These are phyloP conservation scores for Procambarus clarkii DNA, from an alignment of 1,140 invertebrate genomes.

Conservation along the genomic window DNA sequence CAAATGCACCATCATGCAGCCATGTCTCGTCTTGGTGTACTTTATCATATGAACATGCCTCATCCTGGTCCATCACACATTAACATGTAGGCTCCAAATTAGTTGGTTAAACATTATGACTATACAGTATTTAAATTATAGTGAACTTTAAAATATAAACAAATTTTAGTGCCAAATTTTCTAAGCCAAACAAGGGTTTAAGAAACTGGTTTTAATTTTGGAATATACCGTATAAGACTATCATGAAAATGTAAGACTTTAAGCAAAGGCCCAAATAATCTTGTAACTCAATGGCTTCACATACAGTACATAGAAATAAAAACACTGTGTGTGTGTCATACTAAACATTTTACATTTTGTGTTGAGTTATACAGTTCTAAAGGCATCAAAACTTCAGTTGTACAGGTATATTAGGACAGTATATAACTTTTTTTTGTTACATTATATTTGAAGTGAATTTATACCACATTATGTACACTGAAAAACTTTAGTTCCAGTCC, in stretches of 20 bases:
- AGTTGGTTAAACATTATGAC: background rate
- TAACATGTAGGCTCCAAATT: constrained; percentile 29
- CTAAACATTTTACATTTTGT: background rate
- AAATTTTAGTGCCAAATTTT: constrained; percentile 10
- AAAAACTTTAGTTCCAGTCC: too few species aligned
- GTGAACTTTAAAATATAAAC: background rate
- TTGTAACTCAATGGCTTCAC: too few species aligned
- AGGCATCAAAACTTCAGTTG: background rate
- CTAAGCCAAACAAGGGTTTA: background rate
- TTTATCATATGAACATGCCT: constrained; percentile 66
- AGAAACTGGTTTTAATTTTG: background rate
- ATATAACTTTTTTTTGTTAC: too few species aligned
- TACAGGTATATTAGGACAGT: too few species aligned
- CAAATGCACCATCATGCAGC: constrained; percentile 67
- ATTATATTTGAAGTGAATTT: too few species aligned
- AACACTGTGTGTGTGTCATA: background rate
- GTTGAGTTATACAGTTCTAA: background rate
- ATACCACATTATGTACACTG: too few species aligned
- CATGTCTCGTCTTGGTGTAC: constrained; percentile 64
- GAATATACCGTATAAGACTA: background rate
- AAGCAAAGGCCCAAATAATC: too few species aligned
- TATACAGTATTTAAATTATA: background rate
- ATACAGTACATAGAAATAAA: background rate
- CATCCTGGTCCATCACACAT: constrained; percentile 64
- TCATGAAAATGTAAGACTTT: background rate